Base-by-base conservation (phyloP, 2,888 invertebrate genomes). In the Lithophane leautieri region DNA sequence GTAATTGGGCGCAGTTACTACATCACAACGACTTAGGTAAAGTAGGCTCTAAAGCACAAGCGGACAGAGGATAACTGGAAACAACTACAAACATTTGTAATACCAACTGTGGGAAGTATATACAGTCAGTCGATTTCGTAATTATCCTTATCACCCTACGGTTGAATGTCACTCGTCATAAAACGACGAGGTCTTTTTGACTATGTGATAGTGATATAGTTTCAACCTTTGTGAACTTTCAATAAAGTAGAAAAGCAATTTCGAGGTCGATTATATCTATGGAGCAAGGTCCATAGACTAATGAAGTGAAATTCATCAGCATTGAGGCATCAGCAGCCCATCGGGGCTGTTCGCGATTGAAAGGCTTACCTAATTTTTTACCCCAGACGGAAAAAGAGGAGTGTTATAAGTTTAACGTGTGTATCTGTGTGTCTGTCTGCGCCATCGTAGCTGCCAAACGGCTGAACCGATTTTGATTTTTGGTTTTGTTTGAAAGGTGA, bases 1-100 rank as follows among this genome's bases (percentile, higher is more conserved):
- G 88, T 93, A 92, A 92, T 93, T 92, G 92, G 91, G 87, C 88
- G 86, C 83, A 83, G 86, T 91, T 90, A 90, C 89, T 84, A 90
- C 90, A 89, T 78, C 84, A 71, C 85, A 79, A 76, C 70, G 68
- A 82, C 86, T 81, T 80, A 83, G 80, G 80, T 79, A 63, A 73
- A 77, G 70, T 50, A 25, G 56, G 70, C 58, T 34, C 61, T 47
- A 61, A 69, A 69, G 4, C 34, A 70, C 34, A 4, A 68, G 77
- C 63, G 58, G n/a, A 9, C 19, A 25, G 62, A 40, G 60, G 65
- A 11, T 28, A 14, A 25, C 25, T 25, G 25, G 2, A 25, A 12
- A 25, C 25, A 25, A 25, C 54, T 54, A 25, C n/a, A 25, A 25
- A 14, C 12, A 25, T 25, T 12, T 25, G n/a, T 52, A n/a, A 52